Percentiles rank a stretch among this genome's conserved stretches.
These are phyloP conservation scores for Lepas anatifera DNA, from an alignment of 2,888 invertebrate species.

Conservation along the genomic window DNA sequence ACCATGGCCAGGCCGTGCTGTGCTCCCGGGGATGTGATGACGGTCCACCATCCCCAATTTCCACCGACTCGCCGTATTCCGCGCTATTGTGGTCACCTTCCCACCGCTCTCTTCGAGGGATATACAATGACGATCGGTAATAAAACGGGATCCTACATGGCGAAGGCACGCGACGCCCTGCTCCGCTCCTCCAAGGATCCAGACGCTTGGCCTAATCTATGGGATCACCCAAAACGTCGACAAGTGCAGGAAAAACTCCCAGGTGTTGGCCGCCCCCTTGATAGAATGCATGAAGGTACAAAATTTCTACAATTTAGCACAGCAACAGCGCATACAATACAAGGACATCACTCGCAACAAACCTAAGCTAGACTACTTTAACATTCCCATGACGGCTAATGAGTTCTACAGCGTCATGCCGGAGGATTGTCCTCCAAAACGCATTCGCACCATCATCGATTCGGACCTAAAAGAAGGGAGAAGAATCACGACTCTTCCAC, in stretches of 20 bases:
- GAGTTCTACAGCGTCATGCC: constrained; percentile 1
- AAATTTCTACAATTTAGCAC: background rate
- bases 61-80: background rate
- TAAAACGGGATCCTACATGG: background rate
- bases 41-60: background rate
- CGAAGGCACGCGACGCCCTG: background rate
- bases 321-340: background rate
- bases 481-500: background rate
- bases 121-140: constrained; percentile 1
- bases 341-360: background rate
- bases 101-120: background rate
- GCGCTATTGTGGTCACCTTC: background rate
- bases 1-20: background rate
- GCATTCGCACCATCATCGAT: background rate
- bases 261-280: background rate
- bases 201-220: background rate
- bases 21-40: background rate
- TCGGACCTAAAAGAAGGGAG: background rate
- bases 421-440: background rate
- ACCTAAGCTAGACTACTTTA: background rate
- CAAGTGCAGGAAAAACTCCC: background rate
- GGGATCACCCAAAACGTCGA: background rate
- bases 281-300: background rate
- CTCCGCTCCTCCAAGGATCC: background rate
- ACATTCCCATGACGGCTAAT: background rate